Evolutionary conservation across 2,797 vertebrate species (phyloP).

Genomic region (Mus spretus): DNA sequence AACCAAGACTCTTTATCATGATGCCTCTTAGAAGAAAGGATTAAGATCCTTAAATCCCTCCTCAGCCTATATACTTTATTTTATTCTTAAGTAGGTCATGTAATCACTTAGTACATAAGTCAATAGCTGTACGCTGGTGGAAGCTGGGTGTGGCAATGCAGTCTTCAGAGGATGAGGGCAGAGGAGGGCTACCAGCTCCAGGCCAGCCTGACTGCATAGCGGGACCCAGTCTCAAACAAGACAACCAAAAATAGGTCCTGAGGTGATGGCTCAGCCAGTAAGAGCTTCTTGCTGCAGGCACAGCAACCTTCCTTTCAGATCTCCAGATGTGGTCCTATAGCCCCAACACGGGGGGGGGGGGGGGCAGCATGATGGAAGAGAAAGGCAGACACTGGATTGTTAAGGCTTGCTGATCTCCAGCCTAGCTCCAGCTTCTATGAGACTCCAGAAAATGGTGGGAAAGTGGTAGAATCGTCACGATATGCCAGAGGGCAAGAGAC

Average conservation of each 20-base stretch:
- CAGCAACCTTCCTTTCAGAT: background rate
- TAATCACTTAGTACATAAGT: background rate
- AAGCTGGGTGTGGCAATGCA: background rate
- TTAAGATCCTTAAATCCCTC: slow-evolving; percentile 49
- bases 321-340: background rate
- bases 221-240: background rate
- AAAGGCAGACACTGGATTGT: background rate
- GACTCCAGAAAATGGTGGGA: background rate
- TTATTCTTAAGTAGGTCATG: slow-evolving; percentile 55
- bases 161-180: background rate
- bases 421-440: too few relatives aligned
- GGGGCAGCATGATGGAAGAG: background rate
- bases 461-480: background rate
- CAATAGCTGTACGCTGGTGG: background rate
- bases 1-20: background rate
- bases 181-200: background rate
- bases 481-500: background rate
- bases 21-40: slow-evolving; percentile 43
- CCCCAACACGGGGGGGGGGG: background rate
- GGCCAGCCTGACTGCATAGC: background rate
- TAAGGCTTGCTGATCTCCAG: background rate
- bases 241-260: background rate
- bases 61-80: slow-evolving; percentile 9
- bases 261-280: background rate
- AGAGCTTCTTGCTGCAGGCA: background rate